Evolutionary conservation across 2,888 invertebrate genomes (phyloP), one percentile per base, ranked within the genome.

Genomic region (Glaucopsyche alexis): DNA sequence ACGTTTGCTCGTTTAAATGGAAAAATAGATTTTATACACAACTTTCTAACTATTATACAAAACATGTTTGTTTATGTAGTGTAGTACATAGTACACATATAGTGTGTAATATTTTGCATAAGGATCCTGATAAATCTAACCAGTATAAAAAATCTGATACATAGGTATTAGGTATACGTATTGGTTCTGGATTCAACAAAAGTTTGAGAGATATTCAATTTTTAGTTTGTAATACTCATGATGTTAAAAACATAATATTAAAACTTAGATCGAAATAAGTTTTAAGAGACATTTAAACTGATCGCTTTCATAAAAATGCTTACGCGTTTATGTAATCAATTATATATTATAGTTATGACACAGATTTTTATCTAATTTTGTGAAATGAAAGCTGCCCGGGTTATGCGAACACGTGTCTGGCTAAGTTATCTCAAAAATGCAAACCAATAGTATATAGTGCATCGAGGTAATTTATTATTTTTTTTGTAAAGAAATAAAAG

Each of bases 1-100:
- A 69, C 69, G 69, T 29, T 49, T 19, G 69, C 47, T 69, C 47
- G 69, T 69, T 49, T 69, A 49, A 67, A 67, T 67, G 67, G 67
- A 67, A 67, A 67, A 67, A 67, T 67, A 67, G 45, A 45, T 67
- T 45, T 67, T 67, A 67, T 45, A 67, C 67, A 45, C 40, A 45
- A 69, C 69, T 69, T 69, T 69, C 69, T 49, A 69, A 49, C 69
- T 69, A 45, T 60, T 60, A 60, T 38, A 60, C 67, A 42, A 16
- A 60, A 60, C 60, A 67, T 67, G 67, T 16, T 67, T 67, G 16
- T 42, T 42, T 66, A n/a, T 66, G 40, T 66, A n/a, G 9, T 42
- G 66, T 8, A 45, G 9, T 45, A 45, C 0, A 6, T 9, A 29
- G 29, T 60, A 60, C 14, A 60, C 29, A 60, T 4, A n/a, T 11